These are phyloP conservation scores for Triops longicaudatus DNA, from an alignment of 1,140 invertebrate genomes.

Conservation along the genomic window DNA sequence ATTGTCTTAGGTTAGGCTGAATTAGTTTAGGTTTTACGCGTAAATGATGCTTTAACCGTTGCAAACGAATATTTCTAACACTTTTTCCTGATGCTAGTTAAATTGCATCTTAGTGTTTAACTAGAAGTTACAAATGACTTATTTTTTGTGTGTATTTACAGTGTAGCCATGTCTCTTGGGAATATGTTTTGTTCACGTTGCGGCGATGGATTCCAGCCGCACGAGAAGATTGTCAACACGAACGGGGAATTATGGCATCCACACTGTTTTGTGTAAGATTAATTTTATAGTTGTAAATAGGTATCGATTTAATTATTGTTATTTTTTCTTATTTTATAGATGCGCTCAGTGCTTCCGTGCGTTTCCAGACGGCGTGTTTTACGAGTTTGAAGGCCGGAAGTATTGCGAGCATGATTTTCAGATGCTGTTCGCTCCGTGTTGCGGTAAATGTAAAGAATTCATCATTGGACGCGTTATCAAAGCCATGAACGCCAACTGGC, in stretches of 20 bases:
- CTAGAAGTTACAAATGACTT: background rate
- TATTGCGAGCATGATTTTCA: slow-evolving; percentile 99
- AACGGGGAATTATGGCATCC: slow-evolving; percentile 98
- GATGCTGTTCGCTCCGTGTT: slow-evolving; percentile 95
- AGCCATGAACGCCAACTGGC: slow-evolving; percentile 98
- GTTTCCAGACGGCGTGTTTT: slow-evolving; percentile 96
- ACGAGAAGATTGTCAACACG: slow-evolving; percentile 98
- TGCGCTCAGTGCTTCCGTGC: slow-evolving; percentile 98
- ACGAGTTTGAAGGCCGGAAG: slow-evolving; percentile 97
- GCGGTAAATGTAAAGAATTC: slow-evolving; percentile 92
- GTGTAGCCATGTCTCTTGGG: background rate
- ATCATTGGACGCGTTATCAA: slow-evolving; percentile 98
- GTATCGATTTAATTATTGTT: slow-evolving; percentile 30
- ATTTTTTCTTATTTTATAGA: slow-evolving; percentile 55
- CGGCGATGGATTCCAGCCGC: slow-evolving; percentile 82
- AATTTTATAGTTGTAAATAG: slow-evolving; percentile 13
- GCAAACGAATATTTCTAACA: too few relatives aligned
- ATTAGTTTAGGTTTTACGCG: too few relatives aligned
- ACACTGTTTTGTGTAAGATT: slow-evolving; percentile 95
- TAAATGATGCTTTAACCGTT: too few relatives aligned
- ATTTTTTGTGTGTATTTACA: background rate
- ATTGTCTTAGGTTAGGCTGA: too few relatives aligned
- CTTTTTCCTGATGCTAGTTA: too few relatives aligned
- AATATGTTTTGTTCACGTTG: slow-evolving; percentile 67
- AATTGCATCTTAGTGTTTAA: background rate